Base-by-base conservation (phyloP, 2,888 invertebrate genomes). In the Chymomyza caudatula region DNA sequence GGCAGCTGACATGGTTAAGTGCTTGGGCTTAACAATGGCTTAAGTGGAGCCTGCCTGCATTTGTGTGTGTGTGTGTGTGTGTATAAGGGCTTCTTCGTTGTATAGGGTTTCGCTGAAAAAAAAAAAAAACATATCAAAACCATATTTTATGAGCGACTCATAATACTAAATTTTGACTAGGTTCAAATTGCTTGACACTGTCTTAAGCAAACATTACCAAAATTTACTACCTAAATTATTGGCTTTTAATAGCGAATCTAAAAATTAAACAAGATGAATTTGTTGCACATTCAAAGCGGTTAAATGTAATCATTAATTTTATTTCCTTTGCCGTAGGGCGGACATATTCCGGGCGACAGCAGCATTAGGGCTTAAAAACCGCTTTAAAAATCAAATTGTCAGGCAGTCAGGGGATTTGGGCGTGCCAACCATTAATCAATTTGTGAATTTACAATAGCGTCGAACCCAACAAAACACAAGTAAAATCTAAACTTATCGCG, bases 1-100 rank as follows among this genome's bases (percentile, higher is more conserved):
- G 75, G 65, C 60, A 68, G 67, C 60, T 77, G 81, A 81, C 80
- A 80, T 69, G 77, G 77, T 77, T 80, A 80, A 80, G 80, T 84
- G 80, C 67, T 57, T 63, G 75, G 63, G 84, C 78, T 83, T 78
- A 83, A 80, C 81, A 80, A 76, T 69, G 78, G 44, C 70, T 70
- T 54, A 43, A 29, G 47, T 47, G 47, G 19, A 17, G 47, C 5
- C 47, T 1, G 47, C 5, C 47, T 1, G n/a, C 5, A 47, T 37
- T 37, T 37, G 29, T 0, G 1, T 37, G 29, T 11, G 29, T 4
- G 11, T 37, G 29, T 11, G 29, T 37, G n/a, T n/a, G n/a, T n/a
- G n/a, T n/a, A n/a, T 11, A 37, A 11, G 0, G 2, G 29, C 25
- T 37, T 37, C 29, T 37, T 37, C 11, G 29, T 3, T 0, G 11